A percentile compares a stretch with the other conserved stretches of the same genome.
Conservation (phyloP, 2,888 invertebrate species). For the Drosophila demipolita region DNA sequence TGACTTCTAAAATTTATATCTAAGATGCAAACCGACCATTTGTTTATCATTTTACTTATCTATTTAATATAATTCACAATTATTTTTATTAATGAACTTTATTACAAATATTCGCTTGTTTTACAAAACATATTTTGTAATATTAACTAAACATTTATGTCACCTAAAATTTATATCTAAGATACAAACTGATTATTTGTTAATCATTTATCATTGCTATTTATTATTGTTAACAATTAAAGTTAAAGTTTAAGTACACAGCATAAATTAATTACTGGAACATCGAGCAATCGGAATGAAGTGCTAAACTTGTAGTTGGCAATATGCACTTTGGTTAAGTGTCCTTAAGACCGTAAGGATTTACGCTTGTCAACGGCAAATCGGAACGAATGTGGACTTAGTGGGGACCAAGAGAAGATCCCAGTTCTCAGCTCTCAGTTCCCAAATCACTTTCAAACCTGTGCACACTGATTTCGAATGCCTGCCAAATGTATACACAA, state of each 20-base stretch:
- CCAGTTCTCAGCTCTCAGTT: slow-evolving; percentile 7
- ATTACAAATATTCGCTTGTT: neutral
- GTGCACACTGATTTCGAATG: slow-evolving; percentile 63
- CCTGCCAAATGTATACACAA: slow-evolving; percentile 16
- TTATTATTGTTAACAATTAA: neutral
- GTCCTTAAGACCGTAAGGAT: slow-evolving; percentile 51
- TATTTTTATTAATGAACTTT: neutral
- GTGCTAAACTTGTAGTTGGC: slow-evolving; percentile 8
- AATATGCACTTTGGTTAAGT: slow-evolving; percentile 59
- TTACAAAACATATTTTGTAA: neutral
- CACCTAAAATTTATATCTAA: neutral
- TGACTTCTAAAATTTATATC: no score
- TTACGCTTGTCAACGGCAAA: slow-evolving; percentile 64
- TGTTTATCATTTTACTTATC: no score
- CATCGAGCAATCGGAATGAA: slow-evolving; percentile 4
- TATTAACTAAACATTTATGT: neutral
- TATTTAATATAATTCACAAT: no score
- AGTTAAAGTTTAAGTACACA: neutral
- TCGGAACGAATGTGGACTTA: slow-evolving; percentile 49
- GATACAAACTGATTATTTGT: neutral
- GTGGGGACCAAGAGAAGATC: slow-evolving; percentile 20
- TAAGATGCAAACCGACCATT: no score
- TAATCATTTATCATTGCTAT: neutral
- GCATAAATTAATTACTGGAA: slow-evolving; percentile 7
- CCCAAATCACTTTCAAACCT: slow-evolving; percentile 69